Evolutionary conservation across 2,797 vertebrate genomes (phyloP).

Genomic region (Acropternis orthonyx): DNA sequence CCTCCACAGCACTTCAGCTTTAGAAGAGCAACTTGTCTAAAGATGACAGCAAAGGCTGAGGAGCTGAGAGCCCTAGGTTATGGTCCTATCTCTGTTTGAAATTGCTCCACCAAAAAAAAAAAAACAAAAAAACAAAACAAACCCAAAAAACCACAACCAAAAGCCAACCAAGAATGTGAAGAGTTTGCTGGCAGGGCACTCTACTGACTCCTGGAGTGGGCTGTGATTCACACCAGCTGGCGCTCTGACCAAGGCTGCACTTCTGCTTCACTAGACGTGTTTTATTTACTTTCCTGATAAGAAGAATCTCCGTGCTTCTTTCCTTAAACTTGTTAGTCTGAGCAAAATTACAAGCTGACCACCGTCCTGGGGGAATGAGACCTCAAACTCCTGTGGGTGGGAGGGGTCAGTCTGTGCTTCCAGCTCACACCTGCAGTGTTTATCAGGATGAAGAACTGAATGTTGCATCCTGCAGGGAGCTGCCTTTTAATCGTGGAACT

Average conservation of each 20-base stretch:
- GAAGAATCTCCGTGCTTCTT: background rate
- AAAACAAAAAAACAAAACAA: too few species aligned
- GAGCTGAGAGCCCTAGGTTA: background rate
- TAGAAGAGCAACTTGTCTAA: background rate
- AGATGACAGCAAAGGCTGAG: background rate
- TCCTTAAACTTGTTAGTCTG: background rate
- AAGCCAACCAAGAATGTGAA: background rate
- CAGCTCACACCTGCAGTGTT: background rate
- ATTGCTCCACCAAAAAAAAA: background rate
- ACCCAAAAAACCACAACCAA: too few species aligned
- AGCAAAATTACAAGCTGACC: background rate
- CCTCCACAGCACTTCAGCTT: background rate
- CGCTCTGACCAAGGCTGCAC: background rate
- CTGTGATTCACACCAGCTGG: background rate
- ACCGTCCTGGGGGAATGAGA: background rate
- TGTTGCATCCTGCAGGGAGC: background rate
- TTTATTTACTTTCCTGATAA: background rate
- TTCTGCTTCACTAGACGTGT: background rate
- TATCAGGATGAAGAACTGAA: background rate
- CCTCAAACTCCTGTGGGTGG: background rate
- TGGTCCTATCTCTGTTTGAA: background rate
- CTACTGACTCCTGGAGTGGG: fast-evolving
- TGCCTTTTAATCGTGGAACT: background rate
- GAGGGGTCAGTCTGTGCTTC: background rate
- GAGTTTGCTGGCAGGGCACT: background rate